These are phyloP conservation scores for Rallus limicola DNA, from an alignment of 2,113 vertebrate species.

Conservation along the genomic window DNA sequence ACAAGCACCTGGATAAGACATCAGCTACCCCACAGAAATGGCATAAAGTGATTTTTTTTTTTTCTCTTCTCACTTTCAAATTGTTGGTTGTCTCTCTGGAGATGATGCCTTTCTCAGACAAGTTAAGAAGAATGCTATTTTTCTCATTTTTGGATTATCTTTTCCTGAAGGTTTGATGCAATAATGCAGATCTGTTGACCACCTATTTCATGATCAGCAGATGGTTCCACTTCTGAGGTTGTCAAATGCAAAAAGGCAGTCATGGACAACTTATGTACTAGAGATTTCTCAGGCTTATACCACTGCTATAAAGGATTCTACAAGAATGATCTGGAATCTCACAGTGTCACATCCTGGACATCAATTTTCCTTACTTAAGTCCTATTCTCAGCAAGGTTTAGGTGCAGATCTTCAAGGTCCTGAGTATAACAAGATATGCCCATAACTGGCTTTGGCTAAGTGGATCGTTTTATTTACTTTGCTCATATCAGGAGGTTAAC, in stretches of 20 bases:
- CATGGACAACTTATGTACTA: neutral
- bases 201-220: neutral
- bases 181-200: neutral
- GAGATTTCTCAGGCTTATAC: neutral
- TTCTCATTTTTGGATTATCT: neutral
- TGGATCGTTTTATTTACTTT: neutral
- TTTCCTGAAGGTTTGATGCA: neutral
- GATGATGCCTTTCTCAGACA: neutral
- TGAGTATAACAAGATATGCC: neutral
- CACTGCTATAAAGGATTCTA: neutral
- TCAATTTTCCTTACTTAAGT: neutral
- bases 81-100: neutral
- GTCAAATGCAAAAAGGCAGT: neutral
- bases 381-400: neutral
- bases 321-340: neutral
- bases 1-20: neutral
- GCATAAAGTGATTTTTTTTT: neutral
- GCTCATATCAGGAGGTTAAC: neutral
- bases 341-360: neutral
- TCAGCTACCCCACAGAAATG: neutral
- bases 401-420: neutral
- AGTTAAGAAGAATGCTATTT: neutral
- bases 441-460: neutral
- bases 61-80: neutral
- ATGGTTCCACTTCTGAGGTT: neutral